Evolutionary conservation across 2,797 vertebrate genomes (phyloP).

Genomic region (Phataginus tricuspis): DNA sequence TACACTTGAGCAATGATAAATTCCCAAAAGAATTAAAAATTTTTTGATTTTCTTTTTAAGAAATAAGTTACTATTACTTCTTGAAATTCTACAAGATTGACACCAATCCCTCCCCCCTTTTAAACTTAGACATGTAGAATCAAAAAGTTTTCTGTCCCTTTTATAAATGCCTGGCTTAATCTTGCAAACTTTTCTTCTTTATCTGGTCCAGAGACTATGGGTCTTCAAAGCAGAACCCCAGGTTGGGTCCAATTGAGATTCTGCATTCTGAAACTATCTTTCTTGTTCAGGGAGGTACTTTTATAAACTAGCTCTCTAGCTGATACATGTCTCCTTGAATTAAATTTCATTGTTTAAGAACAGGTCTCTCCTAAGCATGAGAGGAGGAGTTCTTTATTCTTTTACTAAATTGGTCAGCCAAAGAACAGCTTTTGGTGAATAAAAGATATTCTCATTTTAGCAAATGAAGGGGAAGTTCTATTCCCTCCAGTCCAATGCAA

Average conservation of each 20-base stretch:
- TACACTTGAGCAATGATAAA: not conserved
- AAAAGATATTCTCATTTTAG: conserved; percentile 85
- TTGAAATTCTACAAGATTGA: conserved; percentile 48
- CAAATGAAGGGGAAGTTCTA: conserved; percentile 83
- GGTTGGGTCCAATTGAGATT: not conserved
- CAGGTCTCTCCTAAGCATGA: conserved; percentile 76
- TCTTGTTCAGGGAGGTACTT: conserved; percentile 61
- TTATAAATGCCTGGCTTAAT: not conserved
- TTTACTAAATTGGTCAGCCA: conserved; percentile 84
- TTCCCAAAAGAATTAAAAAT: not conserved
- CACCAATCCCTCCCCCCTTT: not conserved
- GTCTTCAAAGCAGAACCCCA: not conserved
- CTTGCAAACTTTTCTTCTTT: not conserved
- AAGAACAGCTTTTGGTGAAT: conserved; percentile 84
- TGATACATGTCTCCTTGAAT: conserved; percentile 66
- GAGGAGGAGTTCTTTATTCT: conserved; percentile 80
- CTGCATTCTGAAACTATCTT: conserved; percentile 35
- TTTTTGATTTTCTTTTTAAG: conserved; percentile 32
- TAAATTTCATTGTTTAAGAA: conserved; percentile 80
- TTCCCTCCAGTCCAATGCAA: conserved; percentile 82
- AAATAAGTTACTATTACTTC: not conserved
- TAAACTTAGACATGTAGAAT: not conserved
- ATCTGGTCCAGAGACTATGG: not conserved
- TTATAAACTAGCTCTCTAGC: conserved; percentile 64
- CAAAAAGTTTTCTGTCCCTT: not conserved